Evolutionary conservation across 2,797 vertebrate genomes (phyloP), one percentile per base, ranked within the genome.

Genomic region (Sylvia borin): DNA sequence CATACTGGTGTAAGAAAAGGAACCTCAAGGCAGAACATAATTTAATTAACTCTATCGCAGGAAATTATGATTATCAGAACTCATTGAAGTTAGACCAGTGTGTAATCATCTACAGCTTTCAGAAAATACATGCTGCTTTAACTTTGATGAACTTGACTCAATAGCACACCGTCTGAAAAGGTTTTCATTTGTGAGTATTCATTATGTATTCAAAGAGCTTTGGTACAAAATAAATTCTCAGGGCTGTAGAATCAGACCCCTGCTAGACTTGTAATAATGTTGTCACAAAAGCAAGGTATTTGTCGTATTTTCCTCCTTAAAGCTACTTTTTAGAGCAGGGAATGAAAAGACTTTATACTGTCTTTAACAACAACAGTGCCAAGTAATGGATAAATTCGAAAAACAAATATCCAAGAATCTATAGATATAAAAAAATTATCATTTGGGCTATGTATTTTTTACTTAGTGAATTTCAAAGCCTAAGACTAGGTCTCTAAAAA

Each of bases 131-230:
- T 64, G 51, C 73, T 94, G 38, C 86, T 92, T 94, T 95, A 97
- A 96, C 89, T 93, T 80, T 60, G 68, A 95, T 95, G 80, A 97
- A 96, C 91, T 94, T 95, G 77, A 85, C 80, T 96, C 77, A 92
- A 89, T 91, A 93, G 72, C 72, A 88, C 55, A 85, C 68, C 0
- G 1, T 70, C 72, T 97, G 94, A 95, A 95, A 93, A 91, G 68
- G 40, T 94, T 87, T 82, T 92, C 82, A 81, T 96, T 95, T 96
- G 48, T 84, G 83, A 93, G 36, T 45, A 66, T 91, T 95, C 89
- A 88, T 88, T 85, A 85, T 47, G 61, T 61, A 92, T 75, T 94
- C 87, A 82, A 90, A 96, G 73, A 83, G 70, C 89, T 92, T 77
- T 57, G 75, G 74, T 93, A 68, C 36, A 91, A 95, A 92, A 88